Conservation (phyloP, 2,888 invertebrate species). For the Volucella inanis region DNA sequence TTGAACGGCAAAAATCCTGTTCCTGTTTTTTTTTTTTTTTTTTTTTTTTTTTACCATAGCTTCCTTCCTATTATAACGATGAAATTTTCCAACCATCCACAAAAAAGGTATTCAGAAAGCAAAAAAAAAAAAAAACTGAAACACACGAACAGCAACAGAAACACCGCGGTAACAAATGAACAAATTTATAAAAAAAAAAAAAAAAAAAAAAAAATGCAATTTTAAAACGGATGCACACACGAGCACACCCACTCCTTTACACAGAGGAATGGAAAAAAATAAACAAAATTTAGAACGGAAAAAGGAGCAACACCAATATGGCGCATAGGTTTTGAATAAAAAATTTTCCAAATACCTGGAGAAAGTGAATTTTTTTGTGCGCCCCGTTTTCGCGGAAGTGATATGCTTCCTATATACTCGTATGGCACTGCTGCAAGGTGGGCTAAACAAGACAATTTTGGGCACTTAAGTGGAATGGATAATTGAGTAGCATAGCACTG, state of each 20-base stretch:
- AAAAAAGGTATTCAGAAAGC: neutral
- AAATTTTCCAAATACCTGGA: constrained; percentile 38
- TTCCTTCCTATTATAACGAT: constrained; percentile 70
- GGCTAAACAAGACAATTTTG: no score
- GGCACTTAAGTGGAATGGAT: no score
- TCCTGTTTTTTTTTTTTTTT: constrained; percentile 44
- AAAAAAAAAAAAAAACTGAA: constrained; percentile 9
- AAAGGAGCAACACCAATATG: constrained; percentile 69
- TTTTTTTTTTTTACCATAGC: constrained; percentile 60
- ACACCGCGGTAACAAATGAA: constrained; percentile 41
- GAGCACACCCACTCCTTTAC: constrained; percentile 63
- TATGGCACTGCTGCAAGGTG: no score
- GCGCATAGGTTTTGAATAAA: constrained; percentile 68
- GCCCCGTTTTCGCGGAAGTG: no score
- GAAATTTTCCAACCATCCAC: constrained; percentile 48
- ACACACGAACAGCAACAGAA: constrained; percentile 37
- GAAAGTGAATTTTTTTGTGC: no score
- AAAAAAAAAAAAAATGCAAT: constrained; percentile 58
- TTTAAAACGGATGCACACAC: constrained; percentile 67
- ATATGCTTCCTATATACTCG: no score
- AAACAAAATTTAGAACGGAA: constrained; percentile 29
- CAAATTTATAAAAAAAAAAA: constrained; percentile 62
- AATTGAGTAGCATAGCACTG: no score
- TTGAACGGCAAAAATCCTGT: constrained; percentile 55
- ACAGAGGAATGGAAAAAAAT: constrained; percentile 25